Evolutionary conservation across 30 jellyfish, hydroid and myxozoan genomes (phyloP).

Genomic region (Sanderia malayensis): DNA sequence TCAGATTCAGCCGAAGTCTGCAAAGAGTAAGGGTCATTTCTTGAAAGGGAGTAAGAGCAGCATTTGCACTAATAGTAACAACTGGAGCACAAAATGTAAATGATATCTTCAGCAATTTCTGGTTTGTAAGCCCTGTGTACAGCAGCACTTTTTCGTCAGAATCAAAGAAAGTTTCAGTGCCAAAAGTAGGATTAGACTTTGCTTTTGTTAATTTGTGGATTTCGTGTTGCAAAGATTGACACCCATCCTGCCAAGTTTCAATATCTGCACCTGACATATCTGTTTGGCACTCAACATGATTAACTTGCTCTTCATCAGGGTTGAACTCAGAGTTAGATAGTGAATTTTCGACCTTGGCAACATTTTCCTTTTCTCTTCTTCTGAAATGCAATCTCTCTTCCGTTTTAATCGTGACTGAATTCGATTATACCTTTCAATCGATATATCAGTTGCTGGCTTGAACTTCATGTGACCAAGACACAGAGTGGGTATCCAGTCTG

Average conservation of each 20-base stretch:
- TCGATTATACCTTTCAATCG: too few relatives aligned
- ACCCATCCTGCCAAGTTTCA: too few relatives aligned
- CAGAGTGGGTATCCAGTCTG: neutral
- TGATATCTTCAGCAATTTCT: neutral
- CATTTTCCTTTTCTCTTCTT: neutral
- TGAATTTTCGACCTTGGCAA: neutral
- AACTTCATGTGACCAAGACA: slow-evolving; percentile 6
- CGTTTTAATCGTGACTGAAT: too few relatives aligned
- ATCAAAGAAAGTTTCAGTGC: too few relatives aligned
- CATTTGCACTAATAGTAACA: neutral
- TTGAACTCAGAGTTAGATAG: too few relatives aligned
- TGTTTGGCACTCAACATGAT: too few relatives aligned
- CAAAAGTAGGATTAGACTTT: neutral
- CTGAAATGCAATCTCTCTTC: too few relatives aligned
- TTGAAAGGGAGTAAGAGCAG: slow-evolving; percentile 3
- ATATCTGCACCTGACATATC: too few relatives aligned
- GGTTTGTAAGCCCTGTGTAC: neutral
- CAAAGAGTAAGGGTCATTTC: neutral
- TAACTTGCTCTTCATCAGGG: too few relatives aligned
- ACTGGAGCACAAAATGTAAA: neutral
- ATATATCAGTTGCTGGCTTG: too few relatives aligned
- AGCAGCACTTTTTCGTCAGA: slow-evolving; percentile 1
- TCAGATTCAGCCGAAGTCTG: slow-evolving; percentile 18
- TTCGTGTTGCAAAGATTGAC: too few relatives aligned
- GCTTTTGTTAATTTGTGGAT: too few relatives aligned